Conservation (phyloP, 1,140 invertebrate genomes). For the Cherax quadricarinatus region DNA sequence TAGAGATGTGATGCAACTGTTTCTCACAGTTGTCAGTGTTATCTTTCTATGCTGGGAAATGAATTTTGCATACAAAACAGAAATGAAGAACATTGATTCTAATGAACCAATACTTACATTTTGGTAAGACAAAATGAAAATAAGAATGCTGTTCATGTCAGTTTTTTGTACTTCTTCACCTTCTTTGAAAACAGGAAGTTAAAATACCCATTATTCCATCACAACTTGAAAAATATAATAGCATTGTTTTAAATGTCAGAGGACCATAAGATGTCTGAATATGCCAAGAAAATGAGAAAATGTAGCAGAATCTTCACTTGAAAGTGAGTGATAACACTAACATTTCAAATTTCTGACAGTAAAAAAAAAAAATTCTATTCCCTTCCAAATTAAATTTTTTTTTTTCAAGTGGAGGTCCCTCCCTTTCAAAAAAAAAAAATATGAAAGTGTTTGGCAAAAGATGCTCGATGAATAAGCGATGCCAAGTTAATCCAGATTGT, state of each 20-base stretch:
- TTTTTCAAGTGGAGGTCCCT: neutral
- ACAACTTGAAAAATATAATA: neutral
- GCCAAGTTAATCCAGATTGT: neutral
- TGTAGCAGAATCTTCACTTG: neutral
- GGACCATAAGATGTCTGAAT: neutral
- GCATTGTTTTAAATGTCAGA: neutral
- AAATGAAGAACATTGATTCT: neutral
- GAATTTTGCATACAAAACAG: neutral
- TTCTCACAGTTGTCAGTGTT: neutral
- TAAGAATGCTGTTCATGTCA: neutral
- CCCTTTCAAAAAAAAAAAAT: neutral
- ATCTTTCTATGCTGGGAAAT: neutral
- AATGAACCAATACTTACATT: neutral
- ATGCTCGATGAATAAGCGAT: neutral
- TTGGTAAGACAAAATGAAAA: neutral
- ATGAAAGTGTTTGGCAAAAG: neutral
- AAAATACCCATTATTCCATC: no score
- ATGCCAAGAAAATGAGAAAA: neutral
- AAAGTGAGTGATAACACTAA: neutral
- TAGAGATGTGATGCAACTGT: neutral
- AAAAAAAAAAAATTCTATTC: neutral
- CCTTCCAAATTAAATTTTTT: no score
- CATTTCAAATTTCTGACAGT: neutral
- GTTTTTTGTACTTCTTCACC: neutral
- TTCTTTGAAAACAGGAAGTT: no score